Base-by-base conservation (phyloP, 2,113 vertebrate genomes). In the Peromyscus polionotus region DNA sequence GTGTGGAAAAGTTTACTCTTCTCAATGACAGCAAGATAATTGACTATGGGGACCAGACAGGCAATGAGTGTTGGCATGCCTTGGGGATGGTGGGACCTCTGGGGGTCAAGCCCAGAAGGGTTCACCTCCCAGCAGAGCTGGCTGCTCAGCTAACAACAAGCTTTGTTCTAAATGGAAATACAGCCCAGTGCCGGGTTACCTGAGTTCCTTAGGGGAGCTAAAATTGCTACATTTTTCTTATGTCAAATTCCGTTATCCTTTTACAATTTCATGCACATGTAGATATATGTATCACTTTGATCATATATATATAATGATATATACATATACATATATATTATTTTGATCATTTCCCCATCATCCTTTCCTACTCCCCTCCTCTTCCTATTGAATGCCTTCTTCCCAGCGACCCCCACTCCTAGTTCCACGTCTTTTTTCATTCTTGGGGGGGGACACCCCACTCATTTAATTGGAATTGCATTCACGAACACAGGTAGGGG, bases 21-120 rank as follows among this genome's bases (percentile, higher is more conserved):
- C 88, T 76, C 61, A 61, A 57, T 24, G n/a, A 73, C 51, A 97
- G 3, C 68, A 88, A 91, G 77, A 87, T 70, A 89, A 88, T 87
- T 73, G 31, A 61, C 28, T 57, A 7, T 1, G 39, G 59, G 36
- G 28, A 7, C 16, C 68, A 93, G 36, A 36, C 20, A 80, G 59
- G 17, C 51, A 59, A 16, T 51, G 6, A 3, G 48, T 7, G 13
- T 57, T 48, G 7, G n/a, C 48, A 54, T 33, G 3, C n/a, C 17
- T 14, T 20, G 72, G 75, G 11, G 57, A 86, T 45, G 3, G 1
- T 11, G 67, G 20, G 22, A 42, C 36, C 42, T 68, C 61, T 2
- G 7, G 73, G 17, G 20, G 39, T 67, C 45, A 45, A 61, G 42
- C 17, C 45, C 31, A 22, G 4, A 14, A 36, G 20, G 2, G 7